These are phyloP conservation scores for Dendroctonus ponderosae DNA, from an alignment of 1,140 invertebrate species.

Conservation along the genomic window DNA sequence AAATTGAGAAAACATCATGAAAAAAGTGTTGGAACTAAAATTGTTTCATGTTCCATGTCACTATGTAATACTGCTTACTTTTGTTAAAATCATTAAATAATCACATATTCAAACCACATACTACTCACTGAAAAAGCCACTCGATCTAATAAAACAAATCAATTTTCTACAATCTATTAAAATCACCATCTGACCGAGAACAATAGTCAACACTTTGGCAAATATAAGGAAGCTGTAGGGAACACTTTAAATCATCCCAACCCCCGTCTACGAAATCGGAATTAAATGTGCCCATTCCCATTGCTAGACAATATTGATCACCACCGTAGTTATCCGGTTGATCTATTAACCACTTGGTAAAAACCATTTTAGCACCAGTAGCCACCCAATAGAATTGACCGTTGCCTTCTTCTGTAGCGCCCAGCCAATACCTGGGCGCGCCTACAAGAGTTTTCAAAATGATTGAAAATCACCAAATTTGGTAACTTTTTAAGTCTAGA, in stretches of 20 bases:
- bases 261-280: background rate
- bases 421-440: constrained; percentile 8
- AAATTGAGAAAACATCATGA: too few relatives aligned
- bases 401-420: constrained; percentile 15
- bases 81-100: too few relatives aligned
- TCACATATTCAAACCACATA: too few relatives aligned
- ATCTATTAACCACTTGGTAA: constrained; percentile 8
- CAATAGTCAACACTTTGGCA: background rate
- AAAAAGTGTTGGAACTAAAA: too few relatives aligned
- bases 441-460: background rate
- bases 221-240: background rate
- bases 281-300: constrained; percentile 1
- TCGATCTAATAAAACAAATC: too few relatives aligned
- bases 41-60: too few relatives aligned
- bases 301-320: background rate
- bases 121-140: too few relatives aligned
- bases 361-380: constrained; percentile 22
- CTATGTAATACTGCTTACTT: too few relatives aligned
- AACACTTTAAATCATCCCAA: constrained; percentile 12
- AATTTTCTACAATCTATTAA: too few relatives aligned
- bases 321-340: constrained; percentile 8
- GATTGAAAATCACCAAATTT: too few relatives aligned
- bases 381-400: constrained; percentile 24
- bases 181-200: background rate
- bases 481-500: too few relatives aligned